Base-by-base conservation (phyloP, 2,113 vertebrate genomes). In the Cairina moschata region DNA sequence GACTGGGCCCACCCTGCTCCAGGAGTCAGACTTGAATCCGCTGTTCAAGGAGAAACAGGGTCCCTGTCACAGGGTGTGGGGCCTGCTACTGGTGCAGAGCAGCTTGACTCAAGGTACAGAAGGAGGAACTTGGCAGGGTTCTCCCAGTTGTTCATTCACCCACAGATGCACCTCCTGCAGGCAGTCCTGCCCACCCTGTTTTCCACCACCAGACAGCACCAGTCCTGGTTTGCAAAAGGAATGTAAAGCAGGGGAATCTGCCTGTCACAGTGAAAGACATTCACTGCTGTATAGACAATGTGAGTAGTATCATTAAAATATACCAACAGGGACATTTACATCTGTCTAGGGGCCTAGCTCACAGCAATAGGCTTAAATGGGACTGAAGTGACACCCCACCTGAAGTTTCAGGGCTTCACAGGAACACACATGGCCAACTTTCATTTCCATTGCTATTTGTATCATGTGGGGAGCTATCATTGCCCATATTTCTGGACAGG, bases 81-180 rank as follows among this genome's bases (percentile, higher is more conserved):
- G 55, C 76, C 58, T 34, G 58, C 18, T 31, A 12, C 21, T 59
- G 58, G 28, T 58, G 58, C 48, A 38, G 42, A 13, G 32, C 63
- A 28, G 60, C 44, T 86, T 0, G 0, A 5, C 29, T 67, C 68
- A 14, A 36, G 12, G 6, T 1, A 14, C 48, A 4, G 3, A 18
- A 23, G 46, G 34, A 77, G 44, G 13, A 63, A 32, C 13, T 67
- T 3, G 23, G 52, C 38, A 82, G 23, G 85, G 28, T 4, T 78
- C 26, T 85, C 34, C 46, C 28, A 32, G 13, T 32, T 65, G 8
- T 52, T 12, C 3, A 6, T 13, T 28, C 38, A 29, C 11, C 13
- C 12, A 23, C 69, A 17, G 52, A 60, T 17, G 8, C 66, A 14
- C 55, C 42, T 50, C 16, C 48, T 56, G 34, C 40, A 28, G 78